A percentile compares a stretch with the other conserved stretches of the same genome.
Evolutionary conservation across 2,888 invertebrate genomes (phyloP).

Genomic region (Eupithecia dodoneata): DNA sequence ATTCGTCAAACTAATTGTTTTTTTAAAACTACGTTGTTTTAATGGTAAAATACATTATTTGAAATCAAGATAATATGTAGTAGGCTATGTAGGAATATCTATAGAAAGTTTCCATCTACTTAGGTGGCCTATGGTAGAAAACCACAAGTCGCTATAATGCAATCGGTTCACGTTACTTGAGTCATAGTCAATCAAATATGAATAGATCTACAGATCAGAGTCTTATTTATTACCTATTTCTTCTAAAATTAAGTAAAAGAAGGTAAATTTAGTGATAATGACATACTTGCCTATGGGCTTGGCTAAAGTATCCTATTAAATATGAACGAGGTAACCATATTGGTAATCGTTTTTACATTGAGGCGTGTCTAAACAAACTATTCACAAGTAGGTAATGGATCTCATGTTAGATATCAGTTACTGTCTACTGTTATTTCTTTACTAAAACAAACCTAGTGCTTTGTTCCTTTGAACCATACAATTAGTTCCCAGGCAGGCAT

Average conservation of each 20-base stretch:
- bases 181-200: neutral
- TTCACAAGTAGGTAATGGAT: neutral
- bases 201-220: neutral
- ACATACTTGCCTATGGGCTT: neutral
- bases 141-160: constrained; percentile 5
- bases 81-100: neutral
- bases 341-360: neutral
- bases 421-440: neutral
- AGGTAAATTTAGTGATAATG: too few species aligned
- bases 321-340: neutral
- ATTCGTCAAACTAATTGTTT: too few species aligned
- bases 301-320: neutral
- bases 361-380: neutral
- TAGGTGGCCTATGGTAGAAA: neutral
- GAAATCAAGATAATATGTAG: neutral
- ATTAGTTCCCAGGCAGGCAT: neutral
- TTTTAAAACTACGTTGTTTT: too few species aligned
- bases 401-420: neutral
- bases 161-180: neutral
- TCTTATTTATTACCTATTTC: neutral
- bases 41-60: too few species aligned
- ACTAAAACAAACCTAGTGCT: neutral
- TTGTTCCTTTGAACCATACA: neutral
- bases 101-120: neutral
- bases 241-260: neutral